These are phyloP conservation scores for Asobara japonica DNA, from an alignment of 1,140 invertebrate genomes.

Conservation along the genomic window DNA sequence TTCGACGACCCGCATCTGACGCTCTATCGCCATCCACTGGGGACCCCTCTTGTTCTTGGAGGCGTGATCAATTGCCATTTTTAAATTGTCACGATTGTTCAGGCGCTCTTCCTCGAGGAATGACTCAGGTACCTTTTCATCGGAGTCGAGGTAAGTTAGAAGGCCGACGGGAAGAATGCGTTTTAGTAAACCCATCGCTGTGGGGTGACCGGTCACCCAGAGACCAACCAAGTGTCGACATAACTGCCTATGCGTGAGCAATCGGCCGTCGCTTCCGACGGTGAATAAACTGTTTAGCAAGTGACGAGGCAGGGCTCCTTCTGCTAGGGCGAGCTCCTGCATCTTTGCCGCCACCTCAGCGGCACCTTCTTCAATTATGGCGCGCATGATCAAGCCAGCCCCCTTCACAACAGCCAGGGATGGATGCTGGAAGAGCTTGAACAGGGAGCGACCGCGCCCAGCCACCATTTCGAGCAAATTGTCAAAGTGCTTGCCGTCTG, in stretches of 20 bases:
- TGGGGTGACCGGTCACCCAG: slow-evolving; percentile 96
- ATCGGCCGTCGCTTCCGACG: slow-evolving; percentile 77
- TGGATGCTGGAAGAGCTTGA: slow-evolving; percentile 96
- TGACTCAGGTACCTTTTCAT: slow-evolving; percentile 83
- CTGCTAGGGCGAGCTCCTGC: slow-evolving; percentile 95
- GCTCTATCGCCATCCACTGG: slow-evolving; percentile 77
- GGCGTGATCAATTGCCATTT: slow-evolving; percentile 88
- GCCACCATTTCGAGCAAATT: slow-evolving; percentile 94
- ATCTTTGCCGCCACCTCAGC: slow-evolving; percentile 90
- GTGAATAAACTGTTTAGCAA: slow-evolving; percentile 92
- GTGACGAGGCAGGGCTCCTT: slow-evolving; percentile 96
- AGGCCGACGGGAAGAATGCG: slow-evolving; percentile 92
- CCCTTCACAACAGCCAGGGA: slow-evolving; percentile 98
- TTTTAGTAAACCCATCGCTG: slow-evolving; percentile 87
- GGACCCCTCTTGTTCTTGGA: slow-evolving; percentile 73
- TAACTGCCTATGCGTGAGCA: slow-evolving; percentile 88
- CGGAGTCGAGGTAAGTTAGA: slow-evolving; percentile 88
- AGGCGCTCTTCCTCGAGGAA: slow-evolving; percentile 79
- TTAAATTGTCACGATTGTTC: slow-evolving; percentile 92
- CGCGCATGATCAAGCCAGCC: slow-evolving; percentile 95
- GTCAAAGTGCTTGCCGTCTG: slow-evolving; percentile 97
- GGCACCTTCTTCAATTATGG: slow-evolving; percentile 97
- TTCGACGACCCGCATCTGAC: slow-evolving; percentile 80
- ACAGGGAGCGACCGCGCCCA: slow-evolving; percentile 87
- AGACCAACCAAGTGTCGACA: slow-evolving; percentile 95